Conservation (phyloP, 2,113 vertebrate genomes). For the Vimba vimba region DNA sequence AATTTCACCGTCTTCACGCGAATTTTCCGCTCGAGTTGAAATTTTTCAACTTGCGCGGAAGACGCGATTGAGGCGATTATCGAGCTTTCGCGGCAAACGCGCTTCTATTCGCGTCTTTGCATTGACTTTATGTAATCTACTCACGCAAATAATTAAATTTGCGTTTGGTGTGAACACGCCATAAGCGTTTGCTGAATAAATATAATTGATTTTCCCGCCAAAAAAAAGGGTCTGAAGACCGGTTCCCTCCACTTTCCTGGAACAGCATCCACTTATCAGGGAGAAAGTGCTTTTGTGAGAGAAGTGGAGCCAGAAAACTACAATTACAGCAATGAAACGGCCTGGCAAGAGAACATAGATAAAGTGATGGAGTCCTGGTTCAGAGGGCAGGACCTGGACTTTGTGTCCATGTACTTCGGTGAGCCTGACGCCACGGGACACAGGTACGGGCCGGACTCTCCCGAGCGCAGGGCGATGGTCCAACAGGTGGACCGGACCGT, state of each 20-base stretch:
- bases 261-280: conserved; percentile 81
- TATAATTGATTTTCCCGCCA: neutral
- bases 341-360: conserved; percentile 81
- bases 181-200: neutral
- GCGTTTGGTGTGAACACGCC: too few relatives aligned
- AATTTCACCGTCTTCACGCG: too few relatives aligned
- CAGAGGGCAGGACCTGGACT: conserved; percentile 72
- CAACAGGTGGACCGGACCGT: conserved; percentile 85
- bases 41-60: too few relatives aligned
- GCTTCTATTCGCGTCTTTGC: too few relatives aligned
- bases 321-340: conserved; percentile 80
- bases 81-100: too few relatives aligned
- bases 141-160: too few relatives aligned
- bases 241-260: conserved; percentile 92
- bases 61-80: too few relatives aligned
- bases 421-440: conserved; percentile 88
- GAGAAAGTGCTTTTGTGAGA: conserved; percentile 68
- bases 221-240: conserved; percentile 81
- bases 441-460: conserved; percentile 84
- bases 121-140: too few relatives aligned
- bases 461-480: conserved; percentile 76
- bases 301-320: conserved; percentile 75
- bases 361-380: conserved; percentile 83
- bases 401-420: conserved; percentile 88
- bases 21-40: too few relatives aligned